A percentile compares a stretch with the other conserved stretches of the same genome.
phyloP scores from a whole-genome alignment of 2,113 vertebrate genomes.

The Xyrauchen texanus region DNA sequence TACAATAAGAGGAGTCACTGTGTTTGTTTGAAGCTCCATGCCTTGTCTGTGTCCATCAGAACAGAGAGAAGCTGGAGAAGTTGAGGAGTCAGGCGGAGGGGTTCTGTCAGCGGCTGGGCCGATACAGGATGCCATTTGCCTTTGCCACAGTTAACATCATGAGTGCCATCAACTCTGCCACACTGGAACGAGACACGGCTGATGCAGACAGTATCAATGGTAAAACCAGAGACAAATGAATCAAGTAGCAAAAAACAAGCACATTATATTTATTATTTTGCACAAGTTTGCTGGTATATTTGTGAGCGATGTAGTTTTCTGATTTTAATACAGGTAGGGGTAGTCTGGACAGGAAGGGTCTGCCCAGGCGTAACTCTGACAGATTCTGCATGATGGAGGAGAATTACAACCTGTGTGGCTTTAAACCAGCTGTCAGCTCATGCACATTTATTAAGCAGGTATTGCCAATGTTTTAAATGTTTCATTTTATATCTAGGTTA shows the following conservation, averaged over 20 bases:
- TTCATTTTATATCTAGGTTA: too few species aligned
- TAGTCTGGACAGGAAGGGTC: constrained; percentile 76
- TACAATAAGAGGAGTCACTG: too few species aligned
- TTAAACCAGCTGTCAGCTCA: constrained; percentile 76
- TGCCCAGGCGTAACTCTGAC: constrained; percentile 87
- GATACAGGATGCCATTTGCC: constrained; percentile 95
- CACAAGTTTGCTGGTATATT: too few species aligned
- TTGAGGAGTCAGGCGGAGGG: constrained; percentile 85
- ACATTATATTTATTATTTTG: too few species aligned
- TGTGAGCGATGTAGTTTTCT: not conserved
- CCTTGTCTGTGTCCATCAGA: constrained; percentile 68
- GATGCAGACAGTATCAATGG: constrained; percentile 83
- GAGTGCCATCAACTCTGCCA: constrained; percentile 77
- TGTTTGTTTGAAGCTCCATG: constrained; percentile 28
- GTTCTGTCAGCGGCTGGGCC: constrained; percentile 91
- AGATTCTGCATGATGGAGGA: constrained; percentile 81
- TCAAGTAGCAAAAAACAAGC: not conserved
- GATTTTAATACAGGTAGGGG: constrained; percentile 74
- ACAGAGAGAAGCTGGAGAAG: constrained; percentile 95
- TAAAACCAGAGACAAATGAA: constrained; percentile 52
- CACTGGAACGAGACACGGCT: constrained; percentile 80
- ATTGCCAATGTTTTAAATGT: not conserved
- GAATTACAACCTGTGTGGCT: constrained; percentile 72
- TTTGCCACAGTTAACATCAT: constrained; percentile 88
- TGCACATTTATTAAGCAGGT: constrained; percentile 93